Evolutionary conservation across 2,888 invertebrate genomes (phyloP).

Genomic region (Mycalesis mineus): DNA sequence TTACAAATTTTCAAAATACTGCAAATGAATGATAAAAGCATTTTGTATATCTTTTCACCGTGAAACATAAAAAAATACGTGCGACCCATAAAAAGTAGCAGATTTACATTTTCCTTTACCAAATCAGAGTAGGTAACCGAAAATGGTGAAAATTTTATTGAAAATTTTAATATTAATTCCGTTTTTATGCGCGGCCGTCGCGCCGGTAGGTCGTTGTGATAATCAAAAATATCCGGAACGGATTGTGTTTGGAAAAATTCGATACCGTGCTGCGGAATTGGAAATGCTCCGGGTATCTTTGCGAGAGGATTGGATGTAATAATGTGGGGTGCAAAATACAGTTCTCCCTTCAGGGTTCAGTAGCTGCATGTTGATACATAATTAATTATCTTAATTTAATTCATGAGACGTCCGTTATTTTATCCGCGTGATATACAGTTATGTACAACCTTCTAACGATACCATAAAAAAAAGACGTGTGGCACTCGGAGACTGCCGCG

Average conservation of each 20-base stretch:
- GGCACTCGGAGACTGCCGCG: too few species aligned
- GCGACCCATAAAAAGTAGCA: too few species aligned
- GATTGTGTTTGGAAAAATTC: slow-evolving; percentile 12
- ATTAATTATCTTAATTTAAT: too few species aligned
- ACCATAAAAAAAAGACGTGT: too few species aligned
- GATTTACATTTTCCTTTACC: neutral
- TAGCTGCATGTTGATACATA: too few species aligned
- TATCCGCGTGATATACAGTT: too few species aligned
- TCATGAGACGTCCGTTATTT: too few species aligned
- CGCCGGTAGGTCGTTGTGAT: neutral
- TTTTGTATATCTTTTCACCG: too few species aligned
- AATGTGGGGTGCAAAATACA: neutral
- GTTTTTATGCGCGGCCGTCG: neutral
- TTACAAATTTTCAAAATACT: too few species aligned
- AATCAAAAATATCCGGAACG: slow-evolving; percentile 4
- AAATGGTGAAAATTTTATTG: neutral
- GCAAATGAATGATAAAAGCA: too few species aligned
- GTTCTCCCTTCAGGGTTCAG: neutral
- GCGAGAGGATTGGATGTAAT: neutral
- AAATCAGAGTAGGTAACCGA: neutral
- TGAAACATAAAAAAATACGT: too few species aligned
- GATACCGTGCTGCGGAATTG: slow-evolving; percentile 4
- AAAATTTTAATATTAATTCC: neutral
- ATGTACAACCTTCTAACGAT: too few species aligned
- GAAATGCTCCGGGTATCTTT: slow-evolving; percentile 3